Evolutionary conservation across 2,113 vertebrate species (phyloP), one percentile per base, ranked within the genome.

Genomic region (Salvelinus sp.): DNA sequence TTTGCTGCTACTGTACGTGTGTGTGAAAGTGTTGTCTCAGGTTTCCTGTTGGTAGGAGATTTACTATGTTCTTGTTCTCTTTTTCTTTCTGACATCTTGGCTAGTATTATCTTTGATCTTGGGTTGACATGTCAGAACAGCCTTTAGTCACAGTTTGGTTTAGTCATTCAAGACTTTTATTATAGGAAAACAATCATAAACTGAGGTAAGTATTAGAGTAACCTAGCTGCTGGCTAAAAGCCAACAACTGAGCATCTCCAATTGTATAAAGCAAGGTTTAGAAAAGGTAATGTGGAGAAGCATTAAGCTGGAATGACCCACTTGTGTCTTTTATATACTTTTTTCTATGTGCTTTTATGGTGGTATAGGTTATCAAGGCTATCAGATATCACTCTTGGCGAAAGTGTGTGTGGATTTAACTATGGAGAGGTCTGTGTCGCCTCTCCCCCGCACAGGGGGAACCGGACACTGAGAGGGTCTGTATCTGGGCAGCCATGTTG

Each of bases 381-480:
- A 80, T 58, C 63, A 9, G 25, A 70, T 82, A 63, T 80, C 78
- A 74, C 63, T 16, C 33, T 47, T 4, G n/a, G 27, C 64, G 44
- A 5, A 16, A 38, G 48, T 66, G 71, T 33, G 73, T 47, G 30
- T 50, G 69, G 20, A 33, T 47, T 44, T 68, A 72, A 72, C 72
- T 63, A 30, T 57, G 54, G 70, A 82, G 77, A 77, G 62, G 66
- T 76, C 20, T 70, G 78, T 76, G 78, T 85, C 81, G 65, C 44
- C 69, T 23, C 5, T 12, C 30, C 48, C 27, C 50, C 33, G 9
- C 47, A 23, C 20, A 62, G 68, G 76, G 63, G 81, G 75, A 86
- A 89, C 50, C 13, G 79, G 79, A 88, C 77, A 9, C 50, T 30
- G 25, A 63, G 44, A 22, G 54, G 3, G 4, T 68, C 58, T 74